These are phyloP conservation scores for Nyctereutes procyonoides DNA, from an alignment of 2,113 vertebrate genomes.

Conservation along the genomic window DNA sequence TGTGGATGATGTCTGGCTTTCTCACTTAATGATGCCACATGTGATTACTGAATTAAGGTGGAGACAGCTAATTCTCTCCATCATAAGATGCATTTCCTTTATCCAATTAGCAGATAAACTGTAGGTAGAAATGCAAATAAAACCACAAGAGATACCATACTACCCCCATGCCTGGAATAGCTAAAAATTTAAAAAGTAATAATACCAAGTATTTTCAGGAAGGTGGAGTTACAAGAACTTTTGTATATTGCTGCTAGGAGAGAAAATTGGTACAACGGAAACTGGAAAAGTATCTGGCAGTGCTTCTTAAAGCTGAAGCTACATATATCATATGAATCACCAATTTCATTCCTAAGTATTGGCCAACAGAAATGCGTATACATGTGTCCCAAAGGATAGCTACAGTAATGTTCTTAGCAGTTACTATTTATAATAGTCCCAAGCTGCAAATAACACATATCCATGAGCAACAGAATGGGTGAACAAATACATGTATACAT, in stretches of 20 bases:
- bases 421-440: background rate
- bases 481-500: background rate
- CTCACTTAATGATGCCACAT: background rate
- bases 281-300: background rate
- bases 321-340: background rate
- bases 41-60: background rate
- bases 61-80: background rate
- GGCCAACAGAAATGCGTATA: background rate
- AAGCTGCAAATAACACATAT: background rate
- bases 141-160: background rate
- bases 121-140: background rate
- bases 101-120: background rate
- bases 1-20: background rate
- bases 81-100: background rate
- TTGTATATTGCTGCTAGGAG: background rate
- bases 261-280: background rate
- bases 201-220: background rate
- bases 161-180: background rate
- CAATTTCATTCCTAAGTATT: background rate
- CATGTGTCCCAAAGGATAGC: background rate
- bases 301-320: background rate
- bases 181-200: background rate
- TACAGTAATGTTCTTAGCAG: background rate
- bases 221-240: background rate
- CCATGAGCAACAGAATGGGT: background rate